Evolutionary conservation across 2,888 invertebrate genomes (phyloP).

Genomic region (Liopterus haemorrhoidalis): DNA sequence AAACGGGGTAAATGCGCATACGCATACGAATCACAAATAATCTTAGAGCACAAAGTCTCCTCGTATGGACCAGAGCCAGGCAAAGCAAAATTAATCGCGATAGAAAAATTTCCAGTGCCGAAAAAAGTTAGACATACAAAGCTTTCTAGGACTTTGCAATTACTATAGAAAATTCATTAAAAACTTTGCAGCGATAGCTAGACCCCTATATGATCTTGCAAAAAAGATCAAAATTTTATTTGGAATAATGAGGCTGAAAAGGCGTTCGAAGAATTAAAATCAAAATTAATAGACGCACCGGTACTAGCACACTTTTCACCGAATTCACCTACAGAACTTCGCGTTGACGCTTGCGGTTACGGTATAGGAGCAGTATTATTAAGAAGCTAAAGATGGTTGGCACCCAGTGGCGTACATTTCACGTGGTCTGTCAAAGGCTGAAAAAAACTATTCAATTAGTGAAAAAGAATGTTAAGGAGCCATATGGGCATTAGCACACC

Average conservation of each 20-base stretch:
- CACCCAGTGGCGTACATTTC: slow-evolving; percentile 12
- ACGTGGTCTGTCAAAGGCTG: slow-evolving; percentile 13
- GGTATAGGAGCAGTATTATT: slow-evolving; percentile 12
- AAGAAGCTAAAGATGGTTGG: background rate
- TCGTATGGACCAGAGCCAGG: slow-evolving; percentile 17
- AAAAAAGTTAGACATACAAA: slow-evolving; percentile 15
- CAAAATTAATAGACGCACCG: background rate
- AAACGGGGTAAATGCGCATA: slow-evolving; percentile 17
- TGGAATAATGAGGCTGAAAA: slow-evolving; percentile 9
- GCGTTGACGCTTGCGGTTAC: slow-evolving; percentile 16
- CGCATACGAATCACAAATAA: slow-evolving; percentile 16
- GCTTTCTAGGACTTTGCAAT: slow-evolving; percentile 20
- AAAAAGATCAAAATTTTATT: slow-evolving; percentile 15
- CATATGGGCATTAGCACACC: slow-evolving; percentile 12
- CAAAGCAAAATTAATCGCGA: slow-evolving; percentile 14
- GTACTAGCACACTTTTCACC: slow-evolving; percentile 19
- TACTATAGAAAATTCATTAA: slow-evolving; percentile 7
- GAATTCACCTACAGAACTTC: slow-evolving; percentile 15
- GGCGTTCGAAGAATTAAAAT: slow-evolving; percentile 10
- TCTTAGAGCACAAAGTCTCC: slow-evolving; percentile 18
- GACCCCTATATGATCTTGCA: slow-evolving; percentile 17
- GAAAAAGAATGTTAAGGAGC: slow-evolving; percentile 16
- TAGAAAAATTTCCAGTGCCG: slow-evolving; percentile 22
- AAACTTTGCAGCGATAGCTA: slow-evolving; percentile 6
- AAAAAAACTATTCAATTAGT: slow-evolving; percentile 19